A percentile compares a stretch with the other conserved stretches of the same genome.
Evolutionary conservation across 2,888 invertebrate species (phyloP).

Genomic region (Congeria kusceri): DNA sequence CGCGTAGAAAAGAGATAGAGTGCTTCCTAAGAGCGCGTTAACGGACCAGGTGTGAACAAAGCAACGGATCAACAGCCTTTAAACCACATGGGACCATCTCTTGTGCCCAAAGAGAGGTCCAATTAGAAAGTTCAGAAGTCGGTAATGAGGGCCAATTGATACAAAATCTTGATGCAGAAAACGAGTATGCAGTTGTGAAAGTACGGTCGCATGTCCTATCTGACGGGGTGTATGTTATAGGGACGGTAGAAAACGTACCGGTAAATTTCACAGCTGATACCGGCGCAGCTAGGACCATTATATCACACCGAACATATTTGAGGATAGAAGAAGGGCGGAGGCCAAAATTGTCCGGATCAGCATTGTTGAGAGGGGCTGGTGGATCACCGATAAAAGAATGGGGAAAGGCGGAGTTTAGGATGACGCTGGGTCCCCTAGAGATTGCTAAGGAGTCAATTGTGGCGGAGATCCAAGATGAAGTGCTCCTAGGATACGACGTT

Average conservation of each 20-base stretch:
- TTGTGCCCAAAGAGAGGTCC: too few species aligned
- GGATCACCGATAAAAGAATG: constrained; percentile 4
- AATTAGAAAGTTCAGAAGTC: too few species aligned
- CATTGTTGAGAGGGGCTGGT: constrained; percentile 18
- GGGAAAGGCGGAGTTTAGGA: constrained; percentile 7
- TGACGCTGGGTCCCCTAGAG: background rate
- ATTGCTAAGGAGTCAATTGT: constrained; percentile 6
- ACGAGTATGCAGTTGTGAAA: too few species aligned
- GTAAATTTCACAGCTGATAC: constrained; percentile 29
- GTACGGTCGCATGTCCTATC: too few species aligned
- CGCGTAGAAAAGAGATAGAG: too few species aligned
- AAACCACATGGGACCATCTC: too few species aligned
- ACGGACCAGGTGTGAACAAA: too few species aligned
- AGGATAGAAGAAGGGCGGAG: background rate
- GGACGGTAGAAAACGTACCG: background rate
- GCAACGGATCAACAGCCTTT: too few species aligned
- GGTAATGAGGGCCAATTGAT: too few species aligned
- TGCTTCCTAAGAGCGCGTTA: too few species aligned
- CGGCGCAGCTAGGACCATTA: constrained; percentile 18
- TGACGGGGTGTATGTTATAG: background rate
- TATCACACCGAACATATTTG: constrained; percentile 11
- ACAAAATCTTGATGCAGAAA: too few species aligned
- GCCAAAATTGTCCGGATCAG: constrained; percentile 9
- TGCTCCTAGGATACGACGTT: constrained; percentile 11
- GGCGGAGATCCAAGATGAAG: constrained; percentile 29